Evolutionary conservation across 2,888 invertebrate genomes (phyloP), one percentile per base, ranked within the genome.

Genomic region (Stramonita haemastoma): DNA sequence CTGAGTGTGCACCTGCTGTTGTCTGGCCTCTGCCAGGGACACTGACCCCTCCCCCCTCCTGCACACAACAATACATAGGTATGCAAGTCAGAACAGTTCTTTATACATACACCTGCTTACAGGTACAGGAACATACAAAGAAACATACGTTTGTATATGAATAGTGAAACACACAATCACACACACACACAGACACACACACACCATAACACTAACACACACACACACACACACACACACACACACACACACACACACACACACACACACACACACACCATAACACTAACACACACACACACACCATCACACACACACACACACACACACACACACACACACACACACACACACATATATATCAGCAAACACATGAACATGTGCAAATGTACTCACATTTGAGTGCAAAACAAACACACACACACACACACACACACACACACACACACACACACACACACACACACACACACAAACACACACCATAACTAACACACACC

Each of bases 1-100:
- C 5, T 87, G 87, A 29, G 70, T 36, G 6, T n/a, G 87, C 11
- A 87, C 73, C 73, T 87, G 87, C 87, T 87, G 73, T 19, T 73
- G 70, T 34, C 87, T 87, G 36, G 87, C 87, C 73, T 87, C 73
- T 19, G 22, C 73, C 15, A 73, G 13, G 8, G 87, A 87, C 46
- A 29, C 34, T 8, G 46, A 46, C 32, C 19, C 66, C 36, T 87
- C 32, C 4, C 87, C 87, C 87, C 87, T 13, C 87, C 87, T 87
- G 73, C 17, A 66, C 66, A 66, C 66, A 66, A 2, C 2, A 2
- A 66, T 13, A 66, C 66, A 66, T 13, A 46, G 46, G 4, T n/a
- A n/a, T n/a, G n/a, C n/a, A n/a, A 46, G 46, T 46, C 46, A 46
- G 46, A 46, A 46, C 46, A 46, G 46, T 46, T 2, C 4, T 46